Conservation (phyloP, 2,888 invertebrate genomes). For the Lampropteryx suffumata region DNA sequence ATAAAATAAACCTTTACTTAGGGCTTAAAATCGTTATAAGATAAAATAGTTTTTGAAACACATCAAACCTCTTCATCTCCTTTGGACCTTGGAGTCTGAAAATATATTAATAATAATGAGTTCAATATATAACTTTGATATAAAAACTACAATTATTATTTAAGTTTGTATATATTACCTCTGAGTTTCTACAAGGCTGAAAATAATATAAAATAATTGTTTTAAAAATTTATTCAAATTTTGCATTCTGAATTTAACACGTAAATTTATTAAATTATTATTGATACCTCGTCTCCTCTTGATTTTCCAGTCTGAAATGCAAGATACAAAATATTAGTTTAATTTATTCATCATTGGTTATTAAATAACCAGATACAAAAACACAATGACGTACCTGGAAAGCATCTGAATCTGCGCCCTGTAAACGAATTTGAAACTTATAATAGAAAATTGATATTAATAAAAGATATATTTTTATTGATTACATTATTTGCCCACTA, state of each 20-base stretch:
- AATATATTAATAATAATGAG: slow-evolving; percentile 23
- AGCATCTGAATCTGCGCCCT: slow-evolving; percentile 70
- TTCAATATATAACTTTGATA: no score
- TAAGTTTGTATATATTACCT: neutral
- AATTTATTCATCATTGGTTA: no score
- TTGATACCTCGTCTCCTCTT: slow-evolving; percentile 59
- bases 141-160: no score
- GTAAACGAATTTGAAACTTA: slow-evolving; percentile 69
- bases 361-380: neutral
- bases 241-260: neutral
- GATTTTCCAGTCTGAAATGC: slow-evolving; percentile 61
- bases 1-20: neutral
- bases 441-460: slow-evolving; percentile 35
- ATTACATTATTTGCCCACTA: no score
- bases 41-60: no score
- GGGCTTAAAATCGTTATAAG: no score
- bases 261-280: no score
- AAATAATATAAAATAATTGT: slow-evolving; percentile 14
- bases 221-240: no score
- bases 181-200: slow-evolving; percentile 43
- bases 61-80: slow-evolving; percentile 39
- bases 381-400: slow-evolving; percentile 56
- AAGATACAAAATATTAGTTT: neutral
- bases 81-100: slow-evolving; percentile 56
- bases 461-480: neutral